Percentiles rank a stretch among this genome's conserved stretches.
Evolutionary conservation across 1,140 invertebrate genomes (phyloP).

Genomic region (Ptiloglossa arizonensis): DNA sequence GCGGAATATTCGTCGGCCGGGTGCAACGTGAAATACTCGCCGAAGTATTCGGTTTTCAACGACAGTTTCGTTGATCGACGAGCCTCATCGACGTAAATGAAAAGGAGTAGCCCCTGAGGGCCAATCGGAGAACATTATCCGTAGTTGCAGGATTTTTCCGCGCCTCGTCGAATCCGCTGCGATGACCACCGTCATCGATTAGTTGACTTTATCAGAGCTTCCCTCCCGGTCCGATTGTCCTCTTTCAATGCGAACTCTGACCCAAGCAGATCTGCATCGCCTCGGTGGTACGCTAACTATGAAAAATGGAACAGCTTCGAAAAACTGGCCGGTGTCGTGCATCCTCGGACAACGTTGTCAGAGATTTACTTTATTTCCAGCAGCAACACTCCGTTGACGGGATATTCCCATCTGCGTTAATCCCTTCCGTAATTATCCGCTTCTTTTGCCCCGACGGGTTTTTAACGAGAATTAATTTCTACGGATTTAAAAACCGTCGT

Average conservation of each 20-base stretch:
- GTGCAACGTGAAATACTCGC: too few relatives aligned
- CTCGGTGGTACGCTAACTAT: background rate
- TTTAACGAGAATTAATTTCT: too few relatives aligned
- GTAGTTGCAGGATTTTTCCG: background rate
- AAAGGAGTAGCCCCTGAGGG: background rate
- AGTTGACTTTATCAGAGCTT: background rate
- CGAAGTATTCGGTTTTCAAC: too few relatives aligned
- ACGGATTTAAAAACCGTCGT: too few relatives aligned
- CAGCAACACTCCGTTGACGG: too few relatives aligned
- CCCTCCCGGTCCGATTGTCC: too few relatives aligned
- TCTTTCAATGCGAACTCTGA: background rate
- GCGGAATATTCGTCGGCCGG: slow-evolving; percentile 18
- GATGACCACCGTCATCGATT: slow-evolving; percentile 8
- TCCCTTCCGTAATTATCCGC: too few relatives aligned
- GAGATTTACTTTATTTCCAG: background rate
- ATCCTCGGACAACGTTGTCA: background rate
- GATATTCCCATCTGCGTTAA: too few relatives aligned
- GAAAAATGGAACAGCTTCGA: background rate
- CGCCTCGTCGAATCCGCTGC: background rate
- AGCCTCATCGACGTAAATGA: slow-evolving; percentile 20
- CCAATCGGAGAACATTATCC: background rate
- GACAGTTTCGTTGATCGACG: background rate
- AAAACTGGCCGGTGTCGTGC: background rate
- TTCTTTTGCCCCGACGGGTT: too few relatives aligned
- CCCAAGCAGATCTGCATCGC: background rate